These are phyloP conservation scores for Himalopsyche kuldschensis DNA, from an alignment of 2,888 invertebrate genomes.

Conservation along the genomic window DNA sequence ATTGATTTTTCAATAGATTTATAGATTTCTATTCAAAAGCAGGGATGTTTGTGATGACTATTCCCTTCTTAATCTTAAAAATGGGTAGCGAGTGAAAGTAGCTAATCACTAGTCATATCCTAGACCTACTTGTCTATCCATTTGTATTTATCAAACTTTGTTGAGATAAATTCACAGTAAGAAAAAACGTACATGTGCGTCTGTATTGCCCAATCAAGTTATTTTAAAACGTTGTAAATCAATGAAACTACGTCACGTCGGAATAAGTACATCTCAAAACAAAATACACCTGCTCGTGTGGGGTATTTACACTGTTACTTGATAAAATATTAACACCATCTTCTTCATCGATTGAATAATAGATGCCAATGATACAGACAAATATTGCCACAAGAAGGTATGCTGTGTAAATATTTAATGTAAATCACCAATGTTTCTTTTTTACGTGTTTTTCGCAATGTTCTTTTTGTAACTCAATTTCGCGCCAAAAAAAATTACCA, in stretches of 20 bases:
- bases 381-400: not conserved
- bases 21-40: no score
- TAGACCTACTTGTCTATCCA: no score
- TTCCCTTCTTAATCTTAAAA: no score
- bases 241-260: not conserved
- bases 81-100: no score
- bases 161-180: no score
- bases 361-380: not conserved
- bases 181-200: no score
- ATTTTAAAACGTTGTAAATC: not conserved
- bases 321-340: not conserved
- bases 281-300: not conserved
- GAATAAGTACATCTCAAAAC: not conserved
- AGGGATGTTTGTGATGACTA: no score
- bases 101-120: no score
- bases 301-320: not conserved
- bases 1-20: no score
- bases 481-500: not conserved
- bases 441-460: not conserved
- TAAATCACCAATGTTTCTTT: not conserved
- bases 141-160: no score
- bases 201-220: not conserved
- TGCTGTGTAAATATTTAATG: not conserved
- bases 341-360: conserved; percentile 1
- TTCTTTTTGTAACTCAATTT: not conserved